Evolutionary conservation across 2,113 vertebrate species (phyloP).

Genomic region (Gambusia holbrooki): DNA sequence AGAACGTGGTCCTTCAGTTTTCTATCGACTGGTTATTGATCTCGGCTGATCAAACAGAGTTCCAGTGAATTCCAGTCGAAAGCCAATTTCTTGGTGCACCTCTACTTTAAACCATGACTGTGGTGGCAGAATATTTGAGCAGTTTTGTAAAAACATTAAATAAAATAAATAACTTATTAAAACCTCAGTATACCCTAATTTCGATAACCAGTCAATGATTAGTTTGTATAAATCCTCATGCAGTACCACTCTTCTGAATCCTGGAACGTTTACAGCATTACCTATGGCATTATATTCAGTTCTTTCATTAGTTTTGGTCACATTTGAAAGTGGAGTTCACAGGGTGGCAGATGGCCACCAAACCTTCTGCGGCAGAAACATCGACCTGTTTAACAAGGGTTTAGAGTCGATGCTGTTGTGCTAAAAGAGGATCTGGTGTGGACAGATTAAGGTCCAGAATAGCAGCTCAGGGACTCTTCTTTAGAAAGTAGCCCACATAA

Average conservation of each 20-base stretch:
- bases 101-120: too few relatives aligned
- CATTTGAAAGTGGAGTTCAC: slow-evolving; percentile 60
- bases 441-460: slow-evolving; percentile 59
- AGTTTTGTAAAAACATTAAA: too few relatives aligned
- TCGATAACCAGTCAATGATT: too few relatives aligned
- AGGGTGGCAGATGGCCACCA: slow-evolving; percentile 68
- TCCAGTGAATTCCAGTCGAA: too few relatives aligned
- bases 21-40: not conserved
- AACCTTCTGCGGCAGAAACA: slow-evolving; percentile 50
- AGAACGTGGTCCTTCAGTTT: not conserved
- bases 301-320: slow-evolving; percentile 67
- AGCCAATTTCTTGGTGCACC: too few relatives aligned
- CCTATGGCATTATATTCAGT: slow-evolving; percentile 36
- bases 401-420: slow-evolving; percentile 50
- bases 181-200: too few relatives aligned
- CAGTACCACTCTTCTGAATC: too few relatives aligned
- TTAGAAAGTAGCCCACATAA: slow-evolving; percentile 39
- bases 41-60: too few relatives aligned
- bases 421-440: slow-evolving; percentile 58
- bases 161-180: too few relatives aligned
- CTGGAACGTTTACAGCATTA: too few relatives aligned
- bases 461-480: slow-evolving; percentile 35
- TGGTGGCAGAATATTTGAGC: too few relatives aligned
- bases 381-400: slow-evolving; percentile 66
- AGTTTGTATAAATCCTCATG: too few relatives aligned